Evolutionary conservation across 2,113 vertebrate genomes (phyloP).

Genomic region (Platycercus adscitus): DNA sequence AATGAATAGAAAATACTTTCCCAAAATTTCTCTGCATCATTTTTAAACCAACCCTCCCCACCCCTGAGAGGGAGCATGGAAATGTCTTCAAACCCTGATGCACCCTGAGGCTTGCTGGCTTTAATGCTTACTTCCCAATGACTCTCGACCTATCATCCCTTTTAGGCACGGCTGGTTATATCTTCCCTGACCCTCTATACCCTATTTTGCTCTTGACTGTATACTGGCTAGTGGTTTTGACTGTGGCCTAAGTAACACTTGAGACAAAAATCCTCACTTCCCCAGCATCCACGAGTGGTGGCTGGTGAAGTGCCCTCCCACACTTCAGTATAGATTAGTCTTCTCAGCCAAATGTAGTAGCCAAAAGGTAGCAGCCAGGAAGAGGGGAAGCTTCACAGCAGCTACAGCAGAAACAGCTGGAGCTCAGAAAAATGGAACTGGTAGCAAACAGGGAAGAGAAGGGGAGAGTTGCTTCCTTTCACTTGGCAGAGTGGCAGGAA

Average conservation of each 20-base stretch:
- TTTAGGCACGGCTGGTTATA: background rate
- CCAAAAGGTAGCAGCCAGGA: background rate
- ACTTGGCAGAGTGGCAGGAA: background rate
- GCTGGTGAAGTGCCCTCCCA: background rate
- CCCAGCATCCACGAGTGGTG: fast-evolving
- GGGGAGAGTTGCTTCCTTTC: background rate
- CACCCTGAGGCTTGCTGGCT: background rate
- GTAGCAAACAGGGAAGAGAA: background rate
- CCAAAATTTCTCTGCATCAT: background rate
- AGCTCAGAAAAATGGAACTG: background rate
- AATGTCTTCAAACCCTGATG: background rate
- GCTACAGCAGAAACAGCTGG: background rate
- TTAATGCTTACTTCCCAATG: background rate
- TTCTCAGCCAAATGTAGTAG: background rate
- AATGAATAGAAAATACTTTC: background rate
- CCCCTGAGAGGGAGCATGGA: background rate
- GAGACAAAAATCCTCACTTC: background rate
- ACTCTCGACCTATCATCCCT: background rate
- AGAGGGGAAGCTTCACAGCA: background rate
- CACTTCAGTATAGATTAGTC: background rate
- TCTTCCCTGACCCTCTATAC: background rate
- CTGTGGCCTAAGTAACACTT: background rate
- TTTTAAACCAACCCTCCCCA: background rate
- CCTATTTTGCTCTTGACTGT: background rate
- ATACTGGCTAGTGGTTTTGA: background rate